Base-by-base conservation (phyloP, 2,888 invertebrate genomes). In the Auanema freiburgensis region DNA sequence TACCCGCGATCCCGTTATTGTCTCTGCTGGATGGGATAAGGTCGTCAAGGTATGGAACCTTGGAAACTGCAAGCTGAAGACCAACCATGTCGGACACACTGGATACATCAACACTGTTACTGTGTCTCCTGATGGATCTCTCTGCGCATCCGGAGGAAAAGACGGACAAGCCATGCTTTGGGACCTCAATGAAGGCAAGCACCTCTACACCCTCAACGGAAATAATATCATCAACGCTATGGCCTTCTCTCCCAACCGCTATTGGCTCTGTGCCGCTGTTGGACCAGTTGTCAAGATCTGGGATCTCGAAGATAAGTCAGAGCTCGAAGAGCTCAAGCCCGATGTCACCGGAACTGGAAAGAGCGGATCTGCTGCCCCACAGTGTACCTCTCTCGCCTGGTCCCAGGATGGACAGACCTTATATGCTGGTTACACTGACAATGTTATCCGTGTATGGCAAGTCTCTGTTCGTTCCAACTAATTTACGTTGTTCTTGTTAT, bases 171-270 rank as follows among this genome's bases (percentile, higher is more conserved):
- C 97, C 11, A 93, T 98, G 92, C 88, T 98, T 76, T 99, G 97
- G 98, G 98, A 98, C 86, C 88, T 98, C 85, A 97, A 97, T 86
- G 98, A 98, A 85, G 96, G 95, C 87, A 97, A 98, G 87, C 96
- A 97, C 86, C 88, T 98, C 84, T 97, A 98, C 88, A 97, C 97
- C 14, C 88, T 98, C 83, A 95, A 96, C 85, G 97, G 97, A 86
- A 95, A 94, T 86, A 96, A 96, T 85, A 92, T 92, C 85, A 97
- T 98, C 87, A 96, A 95, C 81, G 92, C 97, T 5, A 88, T 98
- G 81, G 93, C 94, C 89, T 98, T 99, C 90, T 95, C 95, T 72
- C 98, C 98, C 71, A 98, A 98, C 88, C 83, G 76, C 69, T 98
- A 98, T 85, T 98, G 98, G 98, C 89, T 99, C 74, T 98, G 98